Evolutionary conservation across 2,113 vertebrate species (phyloP).

Genomic region (Leuciscus idus): DNA sequence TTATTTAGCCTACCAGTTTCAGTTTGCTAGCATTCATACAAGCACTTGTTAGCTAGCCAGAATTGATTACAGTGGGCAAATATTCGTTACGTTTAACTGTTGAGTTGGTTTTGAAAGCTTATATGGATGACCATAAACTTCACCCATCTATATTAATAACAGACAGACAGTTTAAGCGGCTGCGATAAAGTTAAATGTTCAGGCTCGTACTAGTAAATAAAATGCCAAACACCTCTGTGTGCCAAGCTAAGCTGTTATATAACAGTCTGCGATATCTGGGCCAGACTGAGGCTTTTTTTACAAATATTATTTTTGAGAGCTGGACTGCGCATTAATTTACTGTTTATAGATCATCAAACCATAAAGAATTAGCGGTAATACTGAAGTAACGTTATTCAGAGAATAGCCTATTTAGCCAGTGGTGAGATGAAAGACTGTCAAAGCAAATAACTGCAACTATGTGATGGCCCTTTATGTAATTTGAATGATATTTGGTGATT

Average conservation of each 20-base stretch:
- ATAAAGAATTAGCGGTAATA: not conserved
- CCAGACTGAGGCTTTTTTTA: not conserved
- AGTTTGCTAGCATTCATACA: not conserved
- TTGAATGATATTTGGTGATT: not conserved
- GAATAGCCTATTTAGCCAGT: not conserved
- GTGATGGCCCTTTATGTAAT: not conserved
- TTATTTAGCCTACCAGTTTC: not conserved
- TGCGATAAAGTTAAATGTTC: not conserved
- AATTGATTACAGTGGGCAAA: not conserved
- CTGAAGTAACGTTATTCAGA: not conserved
- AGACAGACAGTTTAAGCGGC: not conserved
- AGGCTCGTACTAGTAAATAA: not conserved
- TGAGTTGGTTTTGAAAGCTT: not conserved
- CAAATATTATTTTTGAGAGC: not conserved
- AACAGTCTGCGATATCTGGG: conserved; percentile 26
- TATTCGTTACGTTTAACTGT: not conserved
- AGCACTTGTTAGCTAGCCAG: not conserved
- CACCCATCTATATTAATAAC: not conserved
- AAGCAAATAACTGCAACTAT: not conserved
- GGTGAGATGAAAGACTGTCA: not conserved
- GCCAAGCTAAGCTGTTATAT: conserved; percentile 14
- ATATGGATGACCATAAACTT: not conserved
- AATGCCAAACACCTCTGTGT: not conserved
- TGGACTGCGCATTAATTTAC: not conserved
- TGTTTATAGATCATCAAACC: not conserved